Percentiles rank a stretch among this genome's conserved stretches.
Evolutionary conservation across 2,888 invertebrate species (phyloP).

Genomic region (Philopedon plagiatum): DNA sequence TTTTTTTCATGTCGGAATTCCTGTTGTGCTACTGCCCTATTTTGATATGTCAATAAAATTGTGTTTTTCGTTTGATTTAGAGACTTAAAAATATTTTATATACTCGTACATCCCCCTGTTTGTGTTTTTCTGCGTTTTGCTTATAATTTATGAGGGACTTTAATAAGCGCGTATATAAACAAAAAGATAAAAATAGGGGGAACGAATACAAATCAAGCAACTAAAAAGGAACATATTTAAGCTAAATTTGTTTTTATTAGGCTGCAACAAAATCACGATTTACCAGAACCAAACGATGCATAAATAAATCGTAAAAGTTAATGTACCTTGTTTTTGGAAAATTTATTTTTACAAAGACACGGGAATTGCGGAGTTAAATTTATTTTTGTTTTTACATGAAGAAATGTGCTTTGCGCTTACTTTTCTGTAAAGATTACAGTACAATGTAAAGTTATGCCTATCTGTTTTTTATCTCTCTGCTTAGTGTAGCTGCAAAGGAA

Average conservation of each 20-base stretch:
- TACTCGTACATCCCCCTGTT: no score
- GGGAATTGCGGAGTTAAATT: constrained; percentile 37
- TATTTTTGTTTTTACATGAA: constrained; percentile 31
- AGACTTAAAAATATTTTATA: no score
- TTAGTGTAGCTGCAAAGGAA: constrained; percentile 3
- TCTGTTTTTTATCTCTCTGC: constrained; percentile 13
- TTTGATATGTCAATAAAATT: no score
- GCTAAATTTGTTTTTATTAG: constrained; percentile 42
- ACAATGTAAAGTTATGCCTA: constrained; percentile 11
- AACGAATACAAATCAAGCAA: constrained; percentile 2
- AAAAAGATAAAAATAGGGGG: background rate
- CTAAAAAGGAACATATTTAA: constrained; percentile 6
- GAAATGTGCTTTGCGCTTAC: constrained; percentile 33
- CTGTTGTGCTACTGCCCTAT: no score
- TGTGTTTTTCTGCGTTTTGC: no score
- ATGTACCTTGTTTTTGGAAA: constrained; percentile 48
- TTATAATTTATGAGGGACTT: no score
- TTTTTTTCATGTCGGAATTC: no score
- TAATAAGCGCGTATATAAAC: no score
- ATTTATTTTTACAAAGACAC: constrained; percentile 48
- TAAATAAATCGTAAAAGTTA: constrained; percentile 49
- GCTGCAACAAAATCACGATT: constrained; percentile 43
- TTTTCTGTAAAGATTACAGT: constrained; percentile 36
- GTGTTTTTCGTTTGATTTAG: no score
- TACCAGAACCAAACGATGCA: constrained; percentile 47